Base-by-base conservation (phyloP, 37 sponge, comb jelly and placozoan species). In the Haliclona indistincta region DNA sequence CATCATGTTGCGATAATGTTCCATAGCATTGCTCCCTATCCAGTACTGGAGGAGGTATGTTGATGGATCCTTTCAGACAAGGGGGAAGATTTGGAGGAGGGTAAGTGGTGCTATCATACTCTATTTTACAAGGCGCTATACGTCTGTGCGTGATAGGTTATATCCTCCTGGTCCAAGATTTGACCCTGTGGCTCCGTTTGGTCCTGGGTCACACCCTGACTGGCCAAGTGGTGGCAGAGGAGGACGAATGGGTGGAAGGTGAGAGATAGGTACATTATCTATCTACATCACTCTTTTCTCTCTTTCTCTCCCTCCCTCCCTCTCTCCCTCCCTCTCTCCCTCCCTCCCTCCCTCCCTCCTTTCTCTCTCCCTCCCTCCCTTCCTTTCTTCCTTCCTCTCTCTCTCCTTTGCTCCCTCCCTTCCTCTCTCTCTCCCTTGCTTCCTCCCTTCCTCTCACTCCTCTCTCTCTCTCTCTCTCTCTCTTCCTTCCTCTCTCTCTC, bases 11-110 rank as follows among this genome's bases (percentile, higher is more conserved):
- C n/a, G n/a, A n/a, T n/a, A n/a, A n/a, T n/a, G n/a, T n/a, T n/a
- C n/a, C n/a, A n/a, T n/a, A n/a, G n/a, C n/a, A n/a, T n/a, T n/a
- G n/a, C n/a, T n/a, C n/a, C n/a, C n/a, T n/a, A n/a, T n/a, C n/a
- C 20, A 68, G 75, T 47, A 40, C 68, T 20, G 73, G 79, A 7
- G 87, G 87, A n/a, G 84, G 89, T 25, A 88, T 88, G 89, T 60
- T 83, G 19, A 78, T 88, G 54, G 89, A 88, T 66, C 89, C 89
- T 7, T 45, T 88, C 22, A 54, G 84, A 56, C 61, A 64, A 42
- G 79, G 82, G 52, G 71, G 76, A n/a, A 75, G 80, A 58, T 25
- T 3, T 2, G 54, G 61, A 26, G 67, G 69, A 60, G 36, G 68
- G 41, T 32, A 54, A 2, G n/a, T n/a, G n/a, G n/a, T n/a, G n/a